Conservation (phyloP, 2,888 invertebrate species). For the Lordiphosa fenestrarum region DNA sequence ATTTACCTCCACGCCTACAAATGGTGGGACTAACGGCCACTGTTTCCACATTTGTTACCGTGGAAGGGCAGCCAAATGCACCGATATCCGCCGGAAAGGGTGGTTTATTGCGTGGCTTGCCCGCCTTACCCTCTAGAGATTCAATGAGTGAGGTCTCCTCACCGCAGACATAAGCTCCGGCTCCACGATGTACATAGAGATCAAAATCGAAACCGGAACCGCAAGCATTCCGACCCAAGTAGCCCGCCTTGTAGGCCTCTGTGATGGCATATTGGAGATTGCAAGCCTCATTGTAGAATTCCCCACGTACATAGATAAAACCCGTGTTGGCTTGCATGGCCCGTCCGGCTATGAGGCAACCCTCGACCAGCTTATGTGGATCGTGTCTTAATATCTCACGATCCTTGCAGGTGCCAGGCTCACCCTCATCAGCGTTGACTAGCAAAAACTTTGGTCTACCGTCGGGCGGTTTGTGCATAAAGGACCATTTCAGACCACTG, state of each 20-base stretch:
- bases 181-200: conserved; percentile 96
- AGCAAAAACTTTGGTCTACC: conserved; percentile 98
- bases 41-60: conserved; percentile 98
- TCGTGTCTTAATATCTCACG: conserved; percentile 98
- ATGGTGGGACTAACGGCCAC: conserved; percentile 97
- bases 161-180: conserved; percentile 83
- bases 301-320: conserved; percentile 98
- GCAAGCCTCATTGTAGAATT: conserved; percentile 99
- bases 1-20: conserved; percentile 94
- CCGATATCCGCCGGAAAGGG: conserved; percentile 99
- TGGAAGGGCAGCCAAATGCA: conserved; percentile 98
- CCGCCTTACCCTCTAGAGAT: conserved; percentile 97
- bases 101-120: conserved; percentile 98
- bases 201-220: conserved; percentile 95
- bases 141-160: conserved; percentile 99
- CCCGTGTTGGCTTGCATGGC: conserved; percentile 98
- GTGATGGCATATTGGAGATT: conserved; percentile 96
- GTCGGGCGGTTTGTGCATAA: conserved; percentile 98
- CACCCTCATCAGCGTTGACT: conserved; percentile 99
- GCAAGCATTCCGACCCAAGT: conserved; percentile 84
- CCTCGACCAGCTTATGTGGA: conserved; percentile 96
- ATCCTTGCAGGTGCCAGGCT: conserved; percentile 99
- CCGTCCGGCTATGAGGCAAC: conserved; percentile 94
- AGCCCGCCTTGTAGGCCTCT: conserved; percentile 91
- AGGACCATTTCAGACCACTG: conserved; percentile 99